Percentiles rank a stretch among this genome's conserved stretches.
These are phyloP conservation scores for Daktulosphaira vitifoliae DNA, from an alignment of 1,140 invertebrate species.

Conservation along the genomic window DNA sequence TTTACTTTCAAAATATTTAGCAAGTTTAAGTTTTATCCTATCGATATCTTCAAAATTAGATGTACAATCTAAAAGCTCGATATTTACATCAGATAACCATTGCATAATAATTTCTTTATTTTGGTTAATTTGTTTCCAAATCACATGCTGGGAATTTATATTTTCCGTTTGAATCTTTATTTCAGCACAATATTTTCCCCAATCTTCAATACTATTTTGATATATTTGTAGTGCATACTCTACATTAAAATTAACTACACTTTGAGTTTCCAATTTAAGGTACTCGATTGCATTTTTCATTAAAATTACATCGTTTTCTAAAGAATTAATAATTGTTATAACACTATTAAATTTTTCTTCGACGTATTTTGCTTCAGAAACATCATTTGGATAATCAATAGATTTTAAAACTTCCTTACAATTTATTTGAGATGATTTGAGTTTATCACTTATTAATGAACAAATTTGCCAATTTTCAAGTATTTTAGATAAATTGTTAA, in stretches of 20 bases:
- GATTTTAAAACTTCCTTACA: neutral
- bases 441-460: too few relatives aligned
- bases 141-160: constrained; percentile 75
- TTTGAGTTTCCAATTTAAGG: constrained; percentile 59
- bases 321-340: constrained; percentile 61
- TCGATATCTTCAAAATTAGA: constrained; percentile 70
- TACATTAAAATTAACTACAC: constrained; percentile 58
- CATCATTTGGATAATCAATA: constrained; percentile 53
- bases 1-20: constrained; percentile 78
- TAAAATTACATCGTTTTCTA: constrained; percentile 63
- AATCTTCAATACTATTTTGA: constrained; percentile 54
- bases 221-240: constrained; percentile 56
- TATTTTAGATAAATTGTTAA: too few relatives aligned
- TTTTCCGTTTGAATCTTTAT: constrained; percentile 62
- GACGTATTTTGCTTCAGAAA: constrained; percentile 50
- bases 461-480: too few relatives aligned
- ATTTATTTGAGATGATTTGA: neutral
- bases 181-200: constrained; percentile 62
- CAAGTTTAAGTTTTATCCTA: constrained; percentile 62
- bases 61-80: constrained; percentile 60
- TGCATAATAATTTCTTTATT: constrained; percentile 69
- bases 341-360: constrained; percentile 66
- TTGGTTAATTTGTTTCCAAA: constrained; percentile 86
- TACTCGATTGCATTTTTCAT: constrained; percentile 63
- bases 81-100: constrained; percentile 75